Evolutionary conservation across 2,113 vertebrate species (phyloP), one percentile per base, ranked within the genome.

Genomic region (Manacus vitellinus): DNA sequence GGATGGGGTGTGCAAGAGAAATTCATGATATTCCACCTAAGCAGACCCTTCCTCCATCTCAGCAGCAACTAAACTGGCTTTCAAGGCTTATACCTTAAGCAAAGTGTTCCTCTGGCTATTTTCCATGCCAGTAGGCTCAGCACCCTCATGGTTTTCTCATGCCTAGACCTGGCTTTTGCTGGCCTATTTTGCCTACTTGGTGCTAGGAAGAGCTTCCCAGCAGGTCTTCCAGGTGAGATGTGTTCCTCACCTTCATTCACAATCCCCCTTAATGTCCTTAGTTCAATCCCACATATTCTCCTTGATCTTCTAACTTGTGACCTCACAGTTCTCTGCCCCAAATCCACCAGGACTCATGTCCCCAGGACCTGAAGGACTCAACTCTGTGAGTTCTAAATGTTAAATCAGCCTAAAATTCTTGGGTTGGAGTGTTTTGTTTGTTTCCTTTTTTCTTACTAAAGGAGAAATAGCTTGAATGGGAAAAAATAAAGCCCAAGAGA

Each of bases 381-480:
- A 11, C 10, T 7, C 0, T 13, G 4, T 12, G 43, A 65, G 8
- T 5, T 9, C 12, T 41, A 28, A 37, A 61, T 21, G 1, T 51
- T 54, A 59, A 25, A 65, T 24, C 20, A 41, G 9, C 30, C 30
- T 55, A 47, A 72, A 68, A 43, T 7, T 24, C 9, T 71, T 43
- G 3, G 2, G 0, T 66, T 88, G 49, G 9, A 5, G 3, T 27
- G 9, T 6, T 81, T 62, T 16, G 4, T 8, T 77, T 71, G 2
- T 47, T 44, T 39, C 2, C 51, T 63, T 67, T 89, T n/a, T 4
- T 8, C 4, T 37, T 37, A 4, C 12, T 49, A 25, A 82, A 76
- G 41, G 13, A 68, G 8, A 83, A 92, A 54, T 25, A 20, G 4
- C 19, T 65, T 56, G 14, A 81, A 73, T 4, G 20, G 7, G 9